These are phyloP conservation scores for Lota lota DNA, from an alignment of 2,113 vertebrate genomes.

Conservation along the genomic window DNA sequence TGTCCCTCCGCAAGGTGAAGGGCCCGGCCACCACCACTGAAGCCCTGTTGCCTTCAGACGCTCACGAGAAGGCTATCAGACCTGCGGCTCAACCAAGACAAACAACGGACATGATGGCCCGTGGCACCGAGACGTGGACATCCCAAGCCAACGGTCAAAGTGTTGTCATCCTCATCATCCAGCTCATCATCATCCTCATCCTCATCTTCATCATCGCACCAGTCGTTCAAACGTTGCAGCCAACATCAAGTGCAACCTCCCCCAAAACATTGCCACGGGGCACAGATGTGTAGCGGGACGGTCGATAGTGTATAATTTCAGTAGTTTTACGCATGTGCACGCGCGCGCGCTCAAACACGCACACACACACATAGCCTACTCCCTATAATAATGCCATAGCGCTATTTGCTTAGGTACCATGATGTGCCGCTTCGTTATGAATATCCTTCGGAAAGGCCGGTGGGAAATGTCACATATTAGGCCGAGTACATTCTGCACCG, in stretches of 20 bases:
- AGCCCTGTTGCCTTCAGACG: slow-evolving; percentile 35
- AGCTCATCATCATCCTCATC: neutral
- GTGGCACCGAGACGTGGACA: slow-evolving; percentile 17
- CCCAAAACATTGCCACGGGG: too few species aligned
- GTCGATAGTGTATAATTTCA: neutral
- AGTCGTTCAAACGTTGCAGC: slow-evolving; percentile 1
- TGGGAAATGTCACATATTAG: slow-evolving; percentile 19
- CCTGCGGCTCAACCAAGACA: slow-evolving; percentile 21
- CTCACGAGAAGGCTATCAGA: too few species aligned
- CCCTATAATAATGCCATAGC: slow-evolving; percentile 32
- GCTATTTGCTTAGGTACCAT: slow-evolving; percentile 39
- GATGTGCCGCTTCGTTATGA: slow-evolving; percentile 25
- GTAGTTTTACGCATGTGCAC: slow-evolving; percentile 2
- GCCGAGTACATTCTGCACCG: slow-evolving; percentile 22
- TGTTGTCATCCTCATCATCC: too few species aligned
- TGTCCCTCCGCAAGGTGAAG: slow-evolving; percentile 75
- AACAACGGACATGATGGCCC: slow-evolving; percentile 38
- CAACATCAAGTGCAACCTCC: neutral
- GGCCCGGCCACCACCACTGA: slow-evolving; percentile 40
- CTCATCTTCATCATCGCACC: neutral
- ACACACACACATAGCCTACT: neutral
- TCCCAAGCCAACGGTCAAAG: slow-evolving; percentile 19
- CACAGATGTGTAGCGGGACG: too few species aligned
- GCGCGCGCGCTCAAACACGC: neutral
- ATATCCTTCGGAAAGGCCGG: slow-evolving; percentile 33